phyloP scores from a whole-genome alignment of 2,113 vertebrate species.

The pig (Sus scrofa) region T2T-Sscrofa CM000826.6:99569501-99570000 shows the following conservation, averaged over 20 bases:
- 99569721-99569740: background rate
- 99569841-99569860: background rate
- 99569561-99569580: background rate
- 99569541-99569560: background rate
- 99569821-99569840: background rate
- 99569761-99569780: conserved; percentile 8
- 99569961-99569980: no score
- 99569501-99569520: background rate
- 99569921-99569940: no score
- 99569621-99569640: background rate
- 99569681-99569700: conserved; percentile 21
- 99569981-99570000: background rate
- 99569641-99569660: conserved; percentile 34
- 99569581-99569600: background rate
- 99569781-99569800: background rate
- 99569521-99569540: background rate
- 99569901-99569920: no score
- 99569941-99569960: no score
- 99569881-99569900: background rate
- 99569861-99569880: conserved; percentile 53
- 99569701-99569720: background rate
- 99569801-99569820: background rate
- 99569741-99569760: conserved; percentile 33
- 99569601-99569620: conserved; percentile 13
- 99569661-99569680: background rate